Percentiles rank a stretch among this genome's conserved stretches.
Evolutionary conservation across 2,888 invertebrate species (phyloP).

Genomic region (Panzeria rudis): DNA sequence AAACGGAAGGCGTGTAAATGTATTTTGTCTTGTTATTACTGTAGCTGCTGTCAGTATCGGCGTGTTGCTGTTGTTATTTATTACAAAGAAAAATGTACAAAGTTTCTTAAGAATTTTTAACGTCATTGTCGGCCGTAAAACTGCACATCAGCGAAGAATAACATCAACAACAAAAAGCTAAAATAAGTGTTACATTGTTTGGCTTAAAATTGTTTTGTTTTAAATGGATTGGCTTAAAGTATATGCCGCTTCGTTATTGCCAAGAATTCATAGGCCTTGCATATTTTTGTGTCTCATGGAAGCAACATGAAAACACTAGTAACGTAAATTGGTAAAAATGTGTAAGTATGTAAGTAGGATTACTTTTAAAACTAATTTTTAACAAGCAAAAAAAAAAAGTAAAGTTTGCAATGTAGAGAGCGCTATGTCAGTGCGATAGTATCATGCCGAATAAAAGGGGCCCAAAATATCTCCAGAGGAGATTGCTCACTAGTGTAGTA

Average conservation of each 20-base stretch:
- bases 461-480: too few relatives aligned
- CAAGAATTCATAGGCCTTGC: slow-evolving; percentile 5
- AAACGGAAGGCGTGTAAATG: slow-evolving; percentile 64
- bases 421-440: too few relatives aligned
- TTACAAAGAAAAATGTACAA: slow-evolving; percentile 36
- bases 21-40: slow-evolving; percentile 48
- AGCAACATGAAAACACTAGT: neutral
- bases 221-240: neutral
- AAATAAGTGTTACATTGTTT: slow-evolving; percentile 54
- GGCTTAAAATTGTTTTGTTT: slow-evolving; percentile 11
- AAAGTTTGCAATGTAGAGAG: too few relatives aligned
- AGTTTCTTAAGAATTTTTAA: slow-evolving; percentile 45
- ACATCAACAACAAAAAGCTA: slow-evolving; percentile 12
- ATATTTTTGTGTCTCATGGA: neutral
- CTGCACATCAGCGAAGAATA: neutral
- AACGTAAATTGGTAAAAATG: neutral
- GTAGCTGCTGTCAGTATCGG: slow-evolving; percentile 5
- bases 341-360: neutral
- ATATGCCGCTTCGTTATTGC: slow-evolving; percentile 13
- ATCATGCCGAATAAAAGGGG: too few relatives aligned
- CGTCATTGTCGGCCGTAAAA: slow-evolving; percentile 16
- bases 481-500: too few relatives aligned
- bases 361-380: neutral
- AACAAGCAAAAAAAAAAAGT: neutral
- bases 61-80: slow-evolving; percentile 37